A percentile compares a stretch with the other conserved stretches of the same genome.
Conservation (phyloP, 2,888 invertebrate genomes). For the Lepetodrilus schrolli region DNA sequence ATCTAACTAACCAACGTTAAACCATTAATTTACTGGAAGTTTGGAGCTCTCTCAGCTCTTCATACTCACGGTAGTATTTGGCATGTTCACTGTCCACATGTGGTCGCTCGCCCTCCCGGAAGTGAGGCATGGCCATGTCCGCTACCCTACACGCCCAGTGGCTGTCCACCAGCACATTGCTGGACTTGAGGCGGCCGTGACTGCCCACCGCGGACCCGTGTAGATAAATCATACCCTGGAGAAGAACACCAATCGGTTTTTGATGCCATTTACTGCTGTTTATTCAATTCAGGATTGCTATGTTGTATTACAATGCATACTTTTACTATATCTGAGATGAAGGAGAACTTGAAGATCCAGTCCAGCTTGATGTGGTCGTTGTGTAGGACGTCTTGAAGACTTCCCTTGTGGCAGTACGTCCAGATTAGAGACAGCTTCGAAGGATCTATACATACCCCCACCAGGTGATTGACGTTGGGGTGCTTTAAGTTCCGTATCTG, state of each 20-base stretch:
- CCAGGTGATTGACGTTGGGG: slow-evolving; percentile 87
- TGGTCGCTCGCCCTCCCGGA: slow-evolving; percentile 58
- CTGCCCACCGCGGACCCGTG: slow-evolving; percentile 69
- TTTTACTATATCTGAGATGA: slow-evolving; percentile 63
- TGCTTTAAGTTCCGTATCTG: slow-evolving; percentile 90
- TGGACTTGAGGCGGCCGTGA: slow-evolving; percentile 88
- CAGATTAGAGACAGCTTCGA: slow-evolving; percentile 85
- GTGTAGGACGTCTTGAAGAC: slow-evolving; percentile 77
- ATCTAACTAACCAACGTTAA: too few relatives aligned
- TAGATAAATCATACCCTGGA: slow-evolving; percentile 61
- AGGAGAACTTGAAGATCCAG: slow-evolving; percentile 69
- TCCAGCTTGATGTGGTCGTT: slow-evolving; percentile 70
- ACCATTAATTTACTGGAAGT: too few relatives aligned
- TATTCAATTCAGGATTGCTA: neutral
- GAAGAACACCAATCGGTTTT: neutral
- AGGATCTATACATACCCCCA: slow-evolving; percentile 88
- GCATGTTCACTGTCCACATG: slow-evolving; percentile 37
- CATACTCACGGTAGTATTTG: slow-evolving; percentile 43
- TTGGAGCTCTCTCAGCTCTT: too few relatives aligned
- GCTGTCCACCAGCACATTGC: slow-evolving; percentile 86
- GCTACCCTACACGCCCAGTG: slow-evolving; percentile 82
- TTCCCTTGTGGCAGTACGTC: slow-evolving; percentile 88
- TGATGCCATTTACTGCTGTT: neutral
- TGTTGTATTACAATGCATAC: too few relatives aligned
- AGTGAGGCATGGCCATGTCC: slow-evolving; percentile 60